Conservation (phyloP, 2,113 vertebrate genomes). For the Chloropsis hardwickii region DNA sequence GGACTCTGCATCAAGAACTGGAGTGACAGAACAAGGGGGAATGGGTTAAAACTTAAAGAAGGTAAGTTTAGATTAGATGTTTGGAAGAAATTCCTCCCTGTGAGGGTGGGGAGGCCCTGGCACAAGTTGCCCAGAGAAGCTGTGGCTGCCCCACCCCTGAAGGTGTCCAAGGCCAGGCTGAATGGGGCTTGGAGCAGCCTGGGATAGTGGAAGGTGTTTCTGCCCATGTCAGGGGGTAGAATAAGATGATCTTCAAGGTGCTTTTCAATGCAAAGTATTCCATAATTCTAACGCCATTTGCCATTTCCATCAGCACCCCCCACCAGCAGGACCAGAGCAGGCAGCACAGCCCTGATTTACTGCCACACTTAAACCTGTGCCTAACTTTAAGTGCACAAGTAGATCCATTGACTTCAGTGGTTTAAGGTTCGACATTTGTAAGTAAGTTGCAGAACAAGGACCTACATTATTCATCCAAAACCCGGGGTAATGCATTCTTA, state of each 20-base stretch:
- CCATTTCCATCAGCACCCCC: neutral
- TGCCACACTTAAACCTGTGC: slow-evolving; percentile 8
- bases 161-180: neutral
- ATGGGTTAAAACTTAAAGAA: neutral
- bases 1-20: neutral
- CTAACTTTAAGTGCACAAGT: slow-evolving; percentile 14
- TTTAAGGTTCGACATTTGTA: slow-evolving; percentile 24
- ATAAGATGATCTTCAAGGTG: neutral
- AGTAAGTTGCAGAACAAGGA: slow-evolving; percentile 41
- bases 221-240: neutral
- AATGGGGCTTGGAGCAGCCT: neutral
- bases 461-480: slow-evolving; percentile 25
- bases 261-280: neutral
- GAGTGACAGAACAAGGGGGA: neutral
- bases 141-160: neutral
- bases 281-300: neutral
- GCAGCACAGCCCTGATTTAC: slow-evolving; percentile 40
- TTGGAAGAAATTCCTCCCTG: neutral
- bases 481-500: neutral
- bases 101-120: neutral
- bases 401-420: slow-evolving; percentile 13
- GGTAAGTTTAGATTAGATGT: neutral
- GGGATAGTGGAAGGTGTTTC: neutral
- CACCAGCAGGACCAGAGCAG: neutral
- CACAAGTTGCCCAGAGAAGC: neutral